Base-by-base conservation (phyloP, 2,113 vertebrate genomes). In the Phaethon lepturus region DNA sequence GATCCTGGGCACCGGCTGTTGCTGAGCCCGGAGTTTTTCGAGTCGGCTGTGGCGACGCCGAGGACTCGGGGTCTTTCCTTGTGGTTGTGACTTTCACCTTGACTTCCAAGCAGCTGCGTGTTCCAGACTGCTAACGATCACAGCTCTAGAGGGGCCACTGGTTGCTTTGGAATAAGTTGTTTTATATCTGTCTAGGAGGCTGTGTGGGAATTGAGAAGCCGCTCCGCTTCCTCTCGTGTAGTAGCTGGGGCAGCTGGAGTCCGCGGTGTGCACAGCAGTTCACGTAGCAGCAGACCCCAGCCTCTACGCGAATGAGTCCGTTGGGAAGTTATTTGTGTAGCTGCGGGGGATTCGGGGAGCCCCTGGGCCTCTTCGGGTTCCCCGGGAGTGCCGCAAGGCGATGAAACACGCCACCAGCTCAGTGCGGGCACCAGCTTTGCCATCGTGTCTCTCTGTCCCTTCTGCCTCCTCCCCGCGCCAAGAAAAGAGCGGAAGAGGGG, bases 201-300 rank as follows among this genome's bases (percentile, higher is more conserved):
- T 19, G 22, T 4, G 19, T 17, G 75, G 90, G 67, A 53, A 79
- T 25, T 1, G 10, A 67, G 60, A 29, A 47, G 45, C 69, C 7
- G 31, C 22, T 25, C 68, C 0, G 3, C 28, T 60, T 28, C 47
- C 62, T 35, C 68, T 35, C n/a, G 1, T 5, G 17, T 19, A 7
- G 63, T 5, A 29, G n/a, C 49, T 2, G 31, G 63, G 55, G 29
- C n/a, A 10, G 55, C 9, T 8, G 52, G 44, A 17, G 44, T 15
- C 28, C 6, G 3, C 6, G 5, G 53, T 7, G 4, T 4, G 49
- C 13, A 2, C 23, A 3, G 53, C n/a, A 2, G 17, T 28, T 64
- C 40, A 3, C 1, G 6, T 5, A 20, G 40, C 40, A 10, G 50
- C 58, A 13, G 25, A 26, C 4, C 60, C 25, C 33, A 16, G 52